Base-by-base conservation (phyloP, 2,113 vertebrate species). In the Orthonyx spaldingii region DNA sequence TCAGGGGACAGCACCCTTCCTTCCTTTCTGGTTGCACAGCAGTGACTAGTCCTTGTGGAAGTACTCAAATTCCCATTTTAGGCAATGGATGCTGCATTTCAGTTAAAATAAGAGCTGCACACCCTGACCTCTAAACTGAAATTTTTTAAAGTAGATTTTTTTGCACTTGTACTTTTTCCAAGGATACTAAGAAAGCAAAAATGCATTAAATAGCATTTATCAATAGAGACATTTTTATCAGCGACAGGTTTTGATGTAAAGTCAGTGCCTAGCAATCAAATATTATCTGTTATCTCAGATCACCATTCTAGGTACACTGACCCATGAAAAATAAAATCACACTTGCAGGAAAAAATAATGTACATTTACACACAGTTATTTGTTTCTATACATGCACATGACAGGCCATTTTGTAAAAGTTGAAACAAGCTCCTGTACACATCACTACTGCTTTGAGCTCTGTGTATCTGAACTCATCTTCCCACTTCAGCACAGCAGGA, bases 401-500 rank as follows among this genome's bases (percentile, higher is more conserved):
- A 87, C 33, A 80, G 60, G 66, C 41, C 52, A 35, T 78, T 83
- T n/a, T 22, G 32, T 61, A 76, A 77, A 72, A 88, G 50, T 41
- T 72, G 28, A 61, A 68, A 77, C 26, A 19, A 61, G n/a, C 47
- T 87, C 33, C 53, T 60, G n/a, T 24, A 64, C 24, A 32, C 37
- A 65, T 49, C 72, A 50, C 46, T 9, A 47, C 49, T 65, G 24
- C 66, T 87, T 85, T 65, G 84, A 92, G 75, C 87, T 89, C 77
- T 32, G 13, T 22, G 77, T 94, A 88, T 95, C 46, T 82, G 87
- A 94, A 87, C 91, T 53, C 30, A 66, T 95, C 88, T 83, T 63
- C 76, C 55, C 81, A 87, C 65, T 74, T 83, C 32, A 93, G 64
- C 89, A 42, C 69, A 75, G 96, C 93, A 89, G 95, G 90, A 85